Percentiles rank a stretch among this genome's conserved stretches.
Conservation (phyloP, 1,140 invertebrate genomes). For the Argopecten irradians region DNA sequence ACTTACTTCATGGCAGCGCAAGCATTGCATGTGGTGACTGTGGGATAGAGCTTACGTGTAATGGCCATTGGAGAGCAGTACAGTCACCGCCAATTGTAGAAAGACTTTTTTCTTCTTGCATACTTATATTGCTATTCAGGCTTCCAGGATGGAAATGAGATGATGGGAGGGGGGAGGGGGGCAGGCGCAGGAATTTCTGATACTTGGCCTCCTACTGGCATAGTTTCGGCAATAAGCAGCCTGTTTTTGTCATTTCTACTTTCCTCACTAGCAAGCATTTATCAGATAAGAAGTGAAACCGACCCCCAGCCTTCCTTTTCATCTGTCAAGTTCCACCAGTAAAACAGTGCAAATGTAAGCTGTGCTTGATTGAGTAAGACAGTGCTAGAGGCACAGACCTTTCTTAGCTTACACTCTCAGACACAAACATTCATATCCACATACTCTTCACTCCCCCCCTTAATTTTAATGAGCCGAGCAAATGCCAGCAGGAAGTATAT, state of each 20-base stretch:
- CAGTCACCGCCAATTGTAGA: background rate
- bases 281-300: slow-evolving; percentile 16
- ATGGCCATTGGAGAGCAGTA: background rate
- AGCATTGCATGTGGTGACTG: slow-evolving; percentile 14
- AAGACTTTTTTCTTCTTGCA: background rate
- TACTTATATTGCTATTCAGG: background rate
- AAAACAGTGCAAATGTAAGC: background rate
- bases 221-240: slow-evolving; percentile 20
- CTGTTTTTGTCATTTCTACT: slow-evolving; percentile 22
- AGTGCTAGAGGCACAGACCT: slow-evolving; percentile 5
- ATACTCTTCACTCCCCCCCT: background rate
- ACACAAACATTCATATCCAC: background rate
- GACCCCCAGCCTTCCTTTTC: slow-evolving; percentile 13
- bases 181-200: background rate
- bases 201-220: slow-evolving; percentile 20
- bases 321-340: background rate
- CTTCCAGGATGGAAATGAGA: background rate
- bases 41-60: background rate
- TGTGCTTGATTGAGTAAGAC: background rate
- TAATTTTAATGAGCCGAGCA: slow-evolving; percentile 11
- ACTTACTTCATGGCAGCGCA: slow-evolving; percentile 20
- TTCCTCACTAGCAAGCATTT: background rate
- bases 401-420: background rate
- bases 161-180: background rate
- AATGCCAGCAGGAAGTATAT: background rate